phyloP scores from a whole-genome alignment of 2,113 vertebrate genomes.

The Emydura subglobosa region DNA sequence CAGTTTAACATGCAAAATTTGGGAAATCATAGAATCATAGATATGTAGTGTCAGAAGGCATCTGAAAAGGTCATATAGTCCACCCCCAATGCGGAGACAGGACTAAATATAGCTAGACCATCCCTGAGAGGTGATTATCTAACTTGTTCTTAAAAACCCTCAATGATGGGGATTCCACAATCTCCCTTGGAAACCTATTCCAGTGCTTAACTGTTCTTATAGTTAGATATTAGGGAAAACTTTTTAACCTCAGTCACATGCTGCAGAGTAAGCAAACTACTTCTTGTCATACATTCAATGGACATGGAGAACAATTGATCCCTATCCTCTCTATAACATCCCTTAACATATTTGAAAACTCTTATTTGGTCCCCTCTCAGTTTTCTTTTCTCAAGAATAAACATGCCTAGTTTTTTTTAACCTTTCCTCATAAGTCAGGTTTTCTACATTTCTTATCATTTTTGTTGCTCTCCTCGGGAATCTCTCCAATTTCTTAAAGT shows the following conservation, averaged over 20 bases:
- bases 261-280: too few species aligned
- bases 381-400: too few species aligned
- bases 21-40: neutral
- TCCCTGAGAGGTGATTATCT: neutral
- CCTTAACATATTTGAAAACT: too few species aligned
- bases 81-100: neutral
- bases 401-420: neutral
- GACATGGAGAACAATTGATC: too few species aligned
- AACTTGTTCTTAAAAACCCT: neutral
- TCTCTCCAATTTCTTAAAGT: neutral
- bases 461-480: neutral
- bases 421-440: neutral
- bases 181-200: too few species aligned
- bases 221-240: too few species aligned
- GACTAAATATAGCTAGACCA: neutral
- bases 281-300: too few species aligned
- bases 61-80: neutral
- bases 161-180: too few species aligned
- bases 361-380: too few species aligned
- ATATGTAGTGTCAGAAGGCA: neutral
- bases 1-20: fast-evolving
- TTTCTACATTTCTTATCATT: neutral
- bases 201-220: too few species aligned
- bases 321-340: too few species aligned
- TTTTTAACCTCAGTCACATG: too few species aligned